phyloP scores from a whole-genome alignment of 2,113 vertebrate species.

The Dendropsophus ebraccatus region DNA sequence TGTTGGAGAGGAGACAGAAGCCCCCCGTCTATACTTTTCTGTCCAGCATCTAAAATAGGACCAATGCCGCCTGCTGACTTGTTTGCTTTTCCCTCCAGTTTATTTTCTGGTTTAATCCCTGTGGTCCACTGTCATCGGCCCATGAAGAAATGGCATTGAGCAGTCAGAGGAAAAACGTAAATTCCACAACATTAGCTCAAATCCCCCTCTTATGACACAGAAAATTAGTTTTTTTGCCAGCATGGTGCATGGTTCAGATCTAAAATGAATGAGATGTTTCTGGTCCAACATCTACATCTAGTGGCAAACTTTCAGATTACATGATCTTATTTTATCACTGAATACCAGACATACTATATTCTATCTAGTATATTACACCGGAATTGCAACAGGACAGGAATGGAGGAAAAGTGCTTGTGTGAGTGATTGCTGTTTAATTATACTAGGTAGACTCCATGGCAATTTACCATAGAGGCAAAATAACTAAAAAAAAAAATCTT shows the following conservation, averaged over 20 bases:
- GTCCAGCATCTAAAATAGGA: background rate
- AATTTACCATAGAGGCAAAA: no score
- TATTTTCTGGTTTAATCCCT: background rate
- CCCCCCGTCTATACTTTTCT: background rate
- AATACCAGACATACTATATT: background rate
- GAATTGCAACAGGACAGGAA: no score
- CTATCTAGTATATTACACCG: no score
- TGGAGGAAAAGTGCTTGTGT: no score
- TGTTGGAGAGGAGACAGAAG: no score
- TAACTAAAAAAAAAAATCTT: no score
- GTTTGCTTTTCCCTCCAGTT: background rate
- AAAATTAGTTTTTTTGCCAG: conserved; percentile 3
- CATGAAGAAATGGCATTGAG: conserved; percentile 1
- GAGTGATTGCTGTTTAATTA: no score
- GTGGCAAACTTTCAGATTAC: conserved; percentile 30
- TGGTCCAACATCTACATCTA: conserved; percentile 54
- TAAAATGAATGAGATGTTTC: conserved; percentile 22
- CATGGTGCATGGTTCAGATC: background rate
- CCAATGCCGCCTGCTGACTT: background rate
- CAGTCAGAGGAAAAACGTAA: background rate
- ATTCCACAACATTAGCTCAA: conserved; percentile 25
- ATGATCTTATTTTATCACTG: background rate
- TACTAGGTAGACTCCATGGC: no score
- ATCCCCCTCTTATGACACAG: conserved; percentile 13
- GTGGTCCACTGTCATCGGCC: background rate